A percentile compares a stretch with the other conserved stretches of the same genome.
Conservation (phyloP, 2,888 invertebrate species). For the Meghimatium bilineatum region DNA sequence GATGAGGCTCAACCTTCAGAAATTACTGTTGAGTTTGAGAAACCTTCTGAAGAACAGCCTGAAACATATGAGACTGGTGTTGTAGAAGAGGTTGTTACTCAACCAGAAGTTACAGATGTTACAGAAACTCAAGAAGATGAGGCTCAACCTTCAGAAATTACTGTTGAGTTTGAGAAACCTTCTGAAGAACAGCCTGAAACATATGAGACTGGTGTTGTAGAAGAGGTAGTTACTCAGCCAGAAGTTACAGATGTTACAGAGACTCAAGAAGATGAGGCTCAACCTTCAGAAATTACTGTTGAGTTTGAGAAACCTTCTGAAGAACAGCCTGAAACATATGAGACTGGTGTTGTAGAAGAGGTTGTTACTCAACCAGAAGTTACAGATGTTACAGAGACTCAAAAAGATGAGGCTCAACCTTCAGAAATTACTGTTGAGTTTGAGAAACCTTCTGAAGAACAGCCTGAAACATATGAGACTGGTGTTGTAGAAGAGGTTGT, state of each 20-base stretch:
- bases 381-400: slow-evolving; percentile 44
- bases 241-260: slow-evolving; percentile 51
- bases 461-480: slow-evolving; percentile 53
- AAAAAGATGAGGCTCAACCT: slow-evolving; percentile 47
- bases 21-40: slow-evolving; percentile 48
- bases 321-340: slow-evolving; percentile 47
- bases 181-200: slow-evolving; percentile 50
- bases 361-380: slow-evolving; percentile 50
- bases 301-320: slow-evolving; percentile 47
- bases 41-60: slow-evolving; percentile 53
- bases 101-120: slow-evolving; percentile 42
- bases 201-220: slow-evolving; percentile 44
- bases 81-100: slow-evolving; percentile 26
- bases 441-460: slow-evolving; percentile 44
- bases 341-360: slow-evolving; percentile 49
- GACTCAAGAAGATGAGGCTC: slow-evolving; percentile 43
- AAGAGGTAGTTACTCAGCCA: slow-evolving; percentile 52
- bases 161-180: slow-evolving; percentile 43
- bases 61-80: slow-evolving; percentile 55
- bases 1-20: slow-evolving; percentile 46
- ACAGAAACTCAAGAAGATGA: slow-evolving; percentile 48
- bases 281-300: slow-evolving; percentile 50
- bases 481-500: slow-evolving; percentile 54
- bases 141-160: slow-evolving; percentile 46
- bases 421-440: slow-evolving; percentile 50